Percentiles rank a stretch among this genome's conserved stretches.
phyloP scores from a whole-genome alignment of 2,888 invertebrate genomes.

The Lymantria monacha region DNA sequence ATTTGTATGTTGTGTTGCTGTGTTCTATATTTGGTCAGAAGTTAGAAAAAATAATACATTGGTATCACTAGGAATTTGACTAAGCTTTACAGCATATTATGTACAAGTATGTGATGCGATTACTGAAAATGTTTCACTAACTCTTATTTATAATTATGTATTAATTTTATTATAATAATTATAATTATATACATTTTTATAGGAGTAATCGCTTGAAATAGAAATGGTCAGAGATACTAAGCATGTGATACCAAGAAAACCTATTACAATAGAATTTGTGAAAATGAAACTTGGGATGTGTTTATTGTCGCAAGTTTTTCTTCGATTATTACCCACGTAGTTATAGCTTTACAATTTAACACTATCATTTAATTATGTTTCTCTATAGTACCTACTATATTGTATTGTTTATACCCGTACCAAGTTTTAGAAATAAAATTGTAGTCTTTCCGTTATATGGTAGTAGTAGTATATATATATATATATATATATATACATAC shows the following conservation, averaged over 20 bases:
- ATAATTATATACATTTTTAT: too few species aligned
- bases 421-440: too few species aligned
- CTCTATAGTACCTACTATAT: too few species aligned
- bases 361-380: constrained; percentile 1
- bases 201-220: constrained; percentile 1
- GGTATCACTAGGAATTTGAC: neutral
- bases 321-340: constrained; percentile 6
- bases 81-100: neutral
- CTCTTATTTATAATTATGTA: neutral
- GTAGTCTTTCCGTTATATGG: too few species aligned
- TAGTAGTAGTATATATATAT: too few species aligned
- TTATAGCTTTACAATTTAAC: constrained; percentile 11
- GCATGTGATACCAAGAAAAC: constrained; percentile 8
- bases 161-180: too few species aligned
- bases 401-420: too few species aligned
- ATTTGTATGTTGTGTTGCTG: neutral
- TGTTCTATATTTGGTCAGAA: constrained; percentile 8
- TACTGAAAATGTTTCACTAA: neutral
- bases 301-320: constrained; percentile 16
- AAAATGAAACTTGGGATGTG: constrained; percentile 14
- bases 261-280: constrained; percentile 10
- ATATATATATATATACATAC: too few species aligned
- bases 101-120: neutral
- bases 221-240: constrained; percentile 11
- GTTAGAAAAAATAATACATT: constrained; percentile 6